Evolutionary conservation across 2,888 invertebrate genomes (phyloP).

Genomic region (Drosophila stalkeri): DNA sequence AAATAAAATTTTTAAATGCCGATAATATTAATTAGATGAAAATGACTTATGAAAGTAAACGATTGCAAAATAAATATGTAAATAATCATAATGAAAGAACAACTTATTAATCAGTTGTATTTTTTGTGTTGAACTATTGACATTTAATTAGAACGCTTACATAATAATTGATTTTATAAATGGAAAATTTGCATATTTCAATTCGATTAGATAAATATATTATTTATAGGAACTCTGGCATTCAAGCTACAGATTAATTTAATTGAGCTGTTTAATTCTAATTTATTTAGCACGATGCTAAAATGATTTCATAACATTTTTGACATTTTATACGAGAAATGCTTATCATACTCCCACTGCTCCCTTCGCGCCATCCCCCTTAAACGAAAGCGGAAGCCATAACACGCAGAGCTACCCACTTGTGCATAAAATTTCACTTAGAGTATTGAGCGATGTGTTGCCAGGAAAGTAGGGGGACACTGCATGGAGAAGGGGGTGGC

Average conservation of each 20-base stretch:
- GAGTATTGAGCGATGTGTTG: slow-evolving; percentile 42
- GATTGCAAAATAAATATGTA: not conserved
- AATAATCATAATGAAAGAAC: not conserved
- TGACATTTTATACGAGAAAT: not conserved
- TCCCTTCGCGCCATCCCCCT: not conserved
- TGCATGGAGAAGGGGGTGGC: not conserved
- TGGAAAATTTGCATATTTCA: not conserved
- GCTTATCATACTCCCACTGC: not conserved
- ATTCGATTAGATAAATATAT: not conserved
- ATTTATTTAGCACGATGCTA: not conserved
- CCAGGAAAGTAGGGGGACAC: not conserved
- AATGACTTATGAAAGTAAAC: not conserved
- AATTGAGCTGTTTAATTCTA: slow-evolving; percentile 1
- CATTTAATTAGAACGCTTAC: not conserved
- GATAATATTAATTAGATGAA: not conserved
- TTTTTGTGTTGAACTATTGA: not conserved
- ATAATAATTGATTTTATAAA: not conserved
- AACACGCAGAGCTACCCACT: slow-evolving; percentile 48
- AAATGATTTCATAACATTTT: slow-evolving; percentile 1
- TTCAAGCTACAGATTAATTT: not conserved
- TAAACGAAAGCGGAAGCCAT: not conserved
- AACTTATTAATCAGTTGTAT: not conserved
- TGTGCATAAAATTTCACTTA: slow-evolving; percentile 62
- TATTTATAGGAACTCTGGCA: not conserved
- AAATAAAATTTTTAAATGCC: not conserved